A percentile compares a stretch with the other conserved stretches of the same genome.
Evolutionary conservation across 2,797 vertebrate species (phyloP).

Genomic region (Phoeniculus purpureus): DNA sequence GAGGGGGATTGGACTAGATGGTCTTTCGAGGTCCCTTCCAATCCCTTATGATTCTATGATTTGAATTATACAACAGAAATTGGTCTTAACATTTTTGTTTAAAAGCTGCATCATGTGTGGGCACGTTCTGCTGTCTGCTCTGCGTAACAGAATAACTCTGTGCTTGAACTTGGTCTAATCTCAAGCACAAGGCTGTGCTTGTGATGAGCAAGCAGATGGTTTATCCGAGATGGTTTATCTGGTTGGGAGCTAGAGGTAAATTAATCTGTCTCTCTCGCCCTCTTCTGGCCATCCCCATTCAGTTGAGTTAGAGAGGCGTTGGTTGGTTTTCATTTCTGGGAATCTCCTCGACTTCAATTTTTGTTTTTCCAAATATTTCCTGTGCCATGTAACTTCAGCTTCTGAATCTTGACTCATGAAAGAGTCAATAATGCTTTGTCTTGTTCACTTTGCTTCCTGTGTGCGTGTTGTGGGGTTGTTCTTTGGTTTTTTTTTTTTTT

Average conservation of each 20-base stretch:
- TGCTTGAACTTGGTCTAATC: neutral
- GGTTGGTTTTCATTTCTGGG: accelerated
- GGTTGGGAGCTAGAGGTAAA: neutral
- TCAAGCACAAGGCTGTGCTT: neutral
- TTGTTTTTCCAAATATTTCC: neutral
- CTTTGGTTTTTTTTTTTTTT: accelerated
- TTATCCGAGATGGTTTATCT: neutral
- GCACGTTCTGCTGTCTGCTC: neutral
- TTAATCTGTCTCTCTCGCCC: neutral
- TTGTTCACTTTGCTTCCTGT: conserved; percentile 17
- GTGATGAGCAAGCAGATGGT: neutral
- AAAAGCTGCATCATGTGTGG: neutral
- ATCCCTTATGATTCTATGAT: too few species aligned
- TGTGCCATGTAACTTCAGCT: neutral
- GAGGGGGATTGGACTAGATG: too few species aligned
- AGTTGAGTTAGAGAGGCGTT: neutral
- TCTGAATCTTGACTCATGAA: neutral
- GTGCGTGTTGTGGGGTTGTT: neutral
- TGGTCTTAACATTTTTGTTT: neutral
- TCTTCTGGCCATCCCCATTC: neutral
- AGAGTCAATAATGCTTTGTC: neutral
- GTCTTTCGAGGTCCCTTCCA: too few species aligned
- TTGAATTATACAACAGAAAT: neutral
- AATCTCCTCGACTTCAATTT: neutral
- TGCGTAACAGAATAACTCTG: neutral